These are phyloP conservation scores for Bembecia ichneumoniformis DNA, from an alignment of 2,888 invertebrate species.

Conservation along the genomic window DNA sequence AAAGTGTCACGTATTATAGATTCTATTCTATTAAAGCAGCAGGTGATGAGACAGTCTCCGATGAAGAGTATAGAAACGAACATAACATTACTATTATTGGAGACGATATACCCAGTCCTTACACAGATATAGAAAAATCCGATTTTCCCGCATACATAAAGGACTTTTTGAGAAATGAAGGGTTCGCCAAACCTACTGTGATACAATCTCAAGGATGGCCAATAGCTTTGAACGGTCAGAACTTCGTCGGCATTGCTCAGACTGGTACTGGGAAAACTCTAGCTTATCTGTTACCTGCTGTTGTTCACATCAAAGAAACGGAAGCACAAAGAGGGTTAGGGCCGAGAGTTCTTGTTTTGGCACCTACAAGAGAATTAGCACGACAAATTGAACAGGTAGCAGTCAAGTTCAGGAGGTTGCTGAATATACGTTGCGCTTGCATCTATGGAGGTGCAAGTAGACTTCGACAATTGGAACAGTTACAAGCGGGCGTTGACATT, in stretches of 20 bases:
- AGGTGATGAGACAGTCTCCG: conserved; percentile 43
- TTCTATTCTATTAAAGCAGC: conserved; percentile 41
- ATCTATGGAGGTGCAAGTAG: conserved; percentile 91
- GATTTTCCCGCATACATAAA: conserved; percentile 82
- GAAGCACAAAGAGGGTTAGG: conserved; percentile 80
- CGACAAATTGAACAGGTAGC: conserved; percentile 87
- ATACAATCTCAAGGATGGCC: conserved; percentile 91
- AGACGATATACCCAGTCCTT: conserved; percentile 79
- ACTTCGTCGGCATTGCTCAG: conserved; percentile 89
- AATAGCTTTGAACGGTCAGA: conserved; percentile 82
- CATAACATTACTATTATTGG: conserved; percentile 84
- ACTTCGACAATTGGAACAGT: conserved; percentile 73
- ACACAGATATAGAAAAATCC: conserved; percentile 80
- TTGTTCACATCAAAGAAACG: conserved; percentile 87
- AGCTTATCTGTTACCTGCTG: conserved; percentile 83
- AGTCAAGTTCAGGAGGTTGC: conserved; percentile 78
- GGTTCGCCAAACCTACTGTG: conserved; percentile 80
- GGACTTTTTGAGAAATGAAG: conserved; percentile 73
- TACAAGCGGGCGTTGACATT: conserved; percentile 84
- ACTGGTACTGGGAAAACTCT: conserved; percentile 86
- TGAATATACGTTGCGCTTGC: conserved; percentile 83
- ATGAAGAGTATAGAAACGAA: conserved; percentile 74
- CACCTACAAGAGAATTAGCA: conserved; percentile 83
- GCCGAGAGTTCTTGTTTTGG: conserved; percentile 84
- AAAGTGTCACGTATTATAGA: conserved; percentile 12